Base-by-base conservation (phyloP, 1,140 invertebrate species). In the Aphidius gifuensis region DNA sequence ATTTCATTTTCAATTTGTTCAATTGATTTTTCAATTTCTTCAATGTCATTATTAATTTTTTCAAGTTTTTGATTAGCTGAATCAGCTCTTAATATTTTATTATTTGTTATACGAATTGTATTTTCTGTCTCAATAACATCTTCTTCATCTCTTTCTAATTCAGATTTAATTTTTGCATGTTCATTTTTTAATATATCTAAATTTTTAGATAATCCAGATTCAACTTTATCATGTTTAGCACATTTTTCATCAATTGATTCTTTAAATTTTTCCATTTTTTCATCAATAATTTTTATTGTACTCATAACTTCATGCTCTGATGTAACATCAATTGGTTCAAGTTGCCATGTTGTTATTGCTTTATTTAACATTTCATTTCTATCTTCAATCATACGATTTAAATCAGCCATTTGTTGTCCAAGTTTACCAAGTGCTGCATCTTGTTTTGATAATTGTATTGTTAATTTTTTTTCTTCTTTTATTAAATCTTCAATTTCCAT, bases 121-220 rank as follows among this genome's bases (percentile, higher is more conserved):
- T 51, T 47, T 11, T 45, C 9, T 1, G 42, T 42, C 5, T 62
- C 56, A 16, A 11, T 43, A 9, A 49, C 47, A 21, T 61, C 60
- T 42, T 65, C 21, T 21, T 61, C 53, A 38, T 47, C 54, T 42
- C 48, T 61, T 48, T 62, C 42, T 7, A 59, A 43, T 47, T 65
- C 59, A 39, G 60, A 56, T 45, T 58, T 23, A 43, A 53, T 53
- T 23, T 55, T 66, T 11, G 48, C 44, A 6, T 61, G 75, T 40
- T 74, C 53, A 0, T 66, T 39, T 60, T 82, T 79, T 5, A 74
- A 74, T 38, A 77, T 73, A 56, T 81, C 79, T 3, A 82, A 66
- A 4, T 78, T 72, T 44, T 71, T 66, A 40, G 82, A 73, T 39
- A 84, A 66, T 16, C 67, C 50, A 82, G 68, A 58, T 82, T 84